Base-by-base conservation (phyloP, 2,888 invertebrate species). In the Micoletzkya japonica region DNA sequence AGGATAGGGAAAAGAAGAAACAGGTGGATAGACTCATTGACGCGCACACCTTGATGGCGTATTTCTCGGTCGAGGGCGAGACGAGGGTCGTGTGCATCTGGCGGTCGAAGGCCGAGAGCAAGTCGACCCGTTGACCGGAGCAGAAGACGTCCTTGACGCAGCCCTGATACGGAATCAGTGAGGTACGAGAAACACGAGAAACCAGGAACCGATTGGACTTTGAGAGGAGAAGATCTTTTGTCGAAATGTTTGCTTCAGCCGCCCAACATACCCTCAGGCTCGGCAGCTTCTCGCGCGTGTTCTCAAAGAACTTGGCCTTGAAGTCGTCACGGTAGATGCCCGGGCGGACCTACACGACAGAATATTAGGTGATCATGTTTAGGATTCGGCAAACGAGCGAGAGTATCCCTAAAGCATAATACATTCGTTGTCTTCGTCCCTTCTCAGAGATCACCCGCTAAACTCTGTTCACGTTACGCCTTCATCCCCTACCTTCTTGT, bases 291-390 rank as follows among this genome's bases (percentile, higher is more conserved):
- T 79, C 79, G 52, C 79, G 32, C 0, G 79, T 79, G 37, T 79
- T 79, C 73, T 79, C 79, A 58, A 79, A 77, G 67, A 63, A 79
- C 32, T 75, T 74, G 7, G 74, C 75, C 57, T 77, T 74, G 37
- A 75, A 73, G 1, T 77, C 77, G 7, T 57, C 32, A 34, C 64
- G 39, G 60, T 79, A 79, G 64, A 79, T 70, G 37, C 76, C 76
- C 2, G 73, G 66, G 7, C 32, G 37, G 49, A 68, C 54, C 52
- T 54, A 28, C 30, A 39, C 26, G 39, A 24, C 14, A 2, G 28
- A 94, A 54, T 50, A 28, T 39, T 28, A 26, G n/a, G n/a, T 34
- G 20, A 4, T 58, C 24, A 36, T 58, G 1, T 34, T 24, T 20
- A 36, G 4, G 32, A 34, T 57, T 14, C 1, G 57, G 30, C 26